Base-by-base conservation (phyloP, 2,888 invertebrate species). In the Petrophora chlorosata region DNA sequence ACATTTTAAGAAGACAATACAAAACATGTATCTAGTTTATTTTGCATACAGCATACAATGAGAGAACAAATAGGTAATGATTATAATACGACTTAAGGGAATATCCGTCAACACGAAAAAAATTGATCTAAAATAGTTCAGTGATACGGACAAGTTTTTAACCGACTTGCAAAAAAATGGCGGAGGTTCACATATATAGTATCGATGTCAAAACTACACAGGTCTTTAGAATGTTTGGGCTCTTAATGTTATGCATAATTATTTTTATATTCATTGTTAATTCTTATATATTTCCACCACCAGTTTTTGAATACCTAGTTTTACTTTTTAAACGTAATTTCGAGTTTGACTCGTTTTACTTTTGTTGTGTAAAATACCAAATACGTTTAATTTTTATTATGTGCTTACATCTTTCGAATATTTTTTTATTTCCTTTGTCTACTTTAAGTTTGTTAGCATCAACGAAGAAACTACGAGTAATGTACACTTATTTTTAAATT, bases 351-450 rank as follows among this genome's bases (percentile, higher is more conserved):
- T 88, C 88, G 71, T 79, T 73, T 63, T 64, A 64, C 72, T 76
- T 76, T 72, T 76, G 79, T 87, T 85, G 82, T 85, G 81, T 86
- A 85, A 85, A 82, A 84, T 85, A 82, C 89, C 89, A 89, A 89
- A 89, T 85, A 88, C 63, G 68, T 78, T 76, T 77, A 73, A 70
- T 79, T 80, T 77, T 74, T 81, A 78, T 82, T 82, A 78, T 73
- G 73, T 77, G 75, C 79, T 84, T 80, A 78, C 75, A 74, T 79
- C 61, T 79, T 75, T 85, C 79, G 82, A 85, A 84, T 85, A 79
- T 82, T 80, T 76, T 77, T 76, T 63, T 67, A 60, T 67, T 36
- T 70, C n/a, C 17, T 69, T 68, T 63, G 53, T 76, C 62, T 70
- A 32, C 57, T 65, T 56, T 79, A 74, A 77, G 73, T 76, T 75